Evolutionary conservation across 37 sponge, comb jelly and placozoan genomes (phyloP).

Genomic region (Mnemiopsis leidyi): DNA sequence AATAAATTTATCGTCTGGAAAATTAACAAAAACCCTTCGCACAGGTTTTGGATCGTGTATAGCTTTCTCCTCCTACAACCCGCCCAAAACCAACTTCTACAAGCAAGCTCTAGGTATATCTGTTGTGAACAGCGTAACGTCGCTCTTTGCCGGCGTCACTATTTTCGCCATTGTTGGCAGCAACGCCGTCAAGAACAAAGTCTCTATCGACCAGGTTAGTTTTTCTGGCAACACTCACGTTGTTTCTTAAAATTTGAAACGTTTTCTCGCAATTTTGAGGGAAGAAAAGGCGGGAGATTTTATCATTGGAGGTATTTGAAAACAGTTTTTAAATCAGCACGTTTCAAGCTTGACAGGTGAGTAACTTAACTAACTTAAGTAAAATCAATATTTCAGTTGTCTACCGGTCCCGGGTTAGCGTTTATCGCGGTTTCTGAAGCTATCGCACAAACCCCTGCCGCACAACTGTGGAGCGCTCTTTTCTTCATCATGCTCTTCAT

Average conservation of each 20-base stretch:
- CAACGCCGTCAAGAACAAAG: slow-evolving; percentile 69
- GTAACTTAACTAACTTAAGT: too few species aligned
- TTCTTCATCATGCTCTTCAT: slow-evolving; percentile 95
- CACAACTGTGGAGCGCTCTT: slow-evolving; percentile 91
- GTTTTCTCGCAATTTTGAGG: too few species aligned
- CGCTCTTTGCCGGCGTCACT: slow-evolving; percentile 81
- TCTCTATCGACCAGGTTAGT: slow-evolving; percentile 64
- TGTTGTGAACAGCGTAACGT: slow-evolving; percentile 81
- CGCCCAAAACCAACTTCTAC: slow-evolving; percentile 73
- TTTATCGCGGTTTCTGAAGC: slow-evolving; percentile 90
- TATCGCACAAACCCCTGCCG: slow-evolving; percentile 72
- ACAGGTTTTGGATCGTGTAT: slow-evolving; percentile 86
- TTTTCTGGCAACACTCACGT: background rate
- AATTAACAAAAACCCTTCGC: too few species aligned
- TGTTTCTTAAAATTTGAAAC: too few species aligned
- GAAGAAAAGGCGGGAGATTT: too few species aligned
- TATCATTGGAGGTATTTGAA: too few species aligned
- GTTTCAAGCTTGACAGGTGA: too few species aligned
- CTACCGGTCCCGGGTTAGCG: slow-evolving; percentile 90
- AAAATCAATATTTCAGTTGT: slow-evolving; percentile 71
- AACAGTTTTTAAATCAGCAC: too few species aligned
- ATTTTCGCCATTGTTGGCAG: slow-evolving; percentile 90
- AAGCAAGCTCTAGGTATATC: slow-evolving; percentile 80
- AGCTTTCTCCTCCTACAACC: slow-evolving; percentile 85
- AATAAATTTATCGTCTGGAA: too few species aligned